These are phyloP conservation scores for Nothoprocta pentlandii DNA, from an alignment of 2,113 vertebrate genomes.

Conservation along the genomic window DNA sequence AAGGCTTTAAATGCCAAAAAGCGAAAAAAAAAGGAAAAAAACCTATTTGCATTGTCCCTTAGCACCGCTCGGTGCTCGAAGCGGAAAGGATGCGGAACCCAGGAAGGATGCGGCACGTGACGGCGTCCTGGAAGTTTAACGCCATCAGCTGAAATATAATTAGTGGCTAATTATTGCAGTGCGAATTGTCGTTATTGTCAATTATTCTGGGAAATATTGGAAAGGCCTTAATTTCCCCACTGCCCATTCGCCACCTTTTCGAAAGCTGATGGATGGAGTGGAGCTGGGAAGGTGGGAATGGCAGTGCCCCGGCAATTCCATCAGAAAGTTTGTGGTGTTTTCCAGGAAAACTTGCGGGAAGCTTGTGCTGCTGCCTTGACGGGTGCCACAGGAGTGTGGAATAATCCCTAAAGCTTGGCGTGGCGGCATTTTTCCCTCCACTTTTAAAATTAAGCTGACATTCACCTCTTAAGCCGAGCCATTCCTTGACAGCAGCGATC, in stretches of 20 bases:
- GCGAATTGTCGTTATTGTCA: not conserved
- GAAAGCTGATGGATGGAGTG: not conserved
- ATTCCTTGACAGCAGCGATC: not conserved
- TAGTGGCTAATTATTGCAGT: constrained; percentile 22
- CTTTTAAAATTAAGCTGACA: not conserved
- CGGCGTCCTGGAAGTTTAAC: not conserved
- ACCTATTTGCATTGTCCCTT: not conserved
- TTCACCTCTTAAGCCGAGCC: not conserved
- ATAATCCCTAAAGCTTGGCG: not conserved
- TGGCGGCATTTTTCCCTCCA: accelerated
- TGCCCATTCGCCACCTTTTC: not conserved
- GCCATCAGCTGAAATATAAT: constrained; percentile 12
- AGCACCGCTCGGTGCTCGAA: not conserved
- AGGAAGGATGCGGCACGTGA: not conserved
- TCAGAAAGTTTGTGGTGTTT: not conserved
- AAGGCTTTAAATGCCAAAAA: not conserved
- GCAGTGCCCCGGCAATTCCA: too few species aligned
- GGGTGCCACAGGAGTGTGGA: too few species aligned
- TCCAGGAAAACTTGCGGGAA: not conserved
- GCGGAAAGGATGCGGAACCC: not conserved
- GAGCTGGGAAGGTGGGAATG: too few species aligned
- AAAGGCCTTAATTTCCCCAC: not conserved
- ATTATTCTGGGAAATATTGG: not conserved
- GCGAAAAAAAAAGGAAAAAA: too few species aligned
- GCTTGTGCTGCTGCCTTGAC: not conserved